Conservation (phyloP, 2,113 vertebrate species). For the Hippolais icterina region DNA sequence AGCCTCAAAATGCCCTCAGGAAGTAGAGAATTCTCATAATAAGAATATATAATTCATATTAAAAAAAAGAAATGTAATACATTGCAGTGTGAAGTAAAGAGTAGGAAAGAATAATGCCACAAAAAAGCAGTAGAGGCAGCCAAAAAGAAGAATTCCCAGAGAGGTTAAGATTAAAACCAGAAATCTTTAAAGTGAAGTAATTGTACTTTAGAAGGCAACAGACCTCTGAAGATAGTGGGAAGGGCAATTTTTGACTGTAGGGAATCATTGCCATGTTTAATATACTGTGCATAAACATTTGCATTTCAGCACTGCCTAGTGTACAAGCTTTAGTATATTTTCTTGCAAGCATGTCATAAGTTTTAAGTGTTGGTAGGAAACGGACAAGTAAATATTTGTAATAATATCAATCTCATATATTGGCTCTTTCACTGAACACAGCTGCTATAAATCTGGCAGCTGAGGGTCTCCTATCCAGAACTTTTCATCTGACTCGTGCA, state of each 20-base stretch:
- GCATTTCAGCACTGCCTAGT: background rate
- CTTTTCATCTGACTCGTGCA: background rate
- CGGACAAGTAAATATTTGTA: background rate
- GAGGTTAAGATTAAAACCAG: background rate
- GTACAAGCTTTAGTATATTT: background rate
- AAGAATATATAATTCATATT: background rate
- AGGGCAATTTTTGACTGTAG: background rate
- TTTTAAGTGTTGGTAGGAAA: background rate
- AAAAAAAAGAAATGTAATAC: background rate
- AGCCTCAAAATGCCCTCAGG: background rate
- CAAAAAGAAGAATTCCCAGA: background rate
- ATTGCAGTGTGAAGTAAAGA: background rate
- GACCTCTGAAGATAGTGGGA: background rate
- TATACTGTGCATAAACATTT: background rate
- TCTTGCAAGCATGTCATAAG: fast-evolving
- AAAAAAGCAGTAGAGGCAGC: background rate
- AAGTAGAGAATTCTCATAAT: background rate
- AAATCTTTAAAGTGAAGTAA: background rate
- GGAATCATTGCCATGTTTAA: background rate
- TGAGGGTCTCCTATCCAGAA: background rate
- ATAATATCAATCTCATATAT: background rate
- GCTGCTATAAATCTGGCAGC: background rate
- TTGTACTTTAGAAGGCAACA: background rate
- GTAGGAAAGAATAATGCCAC: background rate
- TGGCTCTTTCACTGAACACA: background rate